Evolutionary conservation across 2,113 vertebrate genomes (phyloP).

Genomic region (Atractosteus spatula): DNA sequence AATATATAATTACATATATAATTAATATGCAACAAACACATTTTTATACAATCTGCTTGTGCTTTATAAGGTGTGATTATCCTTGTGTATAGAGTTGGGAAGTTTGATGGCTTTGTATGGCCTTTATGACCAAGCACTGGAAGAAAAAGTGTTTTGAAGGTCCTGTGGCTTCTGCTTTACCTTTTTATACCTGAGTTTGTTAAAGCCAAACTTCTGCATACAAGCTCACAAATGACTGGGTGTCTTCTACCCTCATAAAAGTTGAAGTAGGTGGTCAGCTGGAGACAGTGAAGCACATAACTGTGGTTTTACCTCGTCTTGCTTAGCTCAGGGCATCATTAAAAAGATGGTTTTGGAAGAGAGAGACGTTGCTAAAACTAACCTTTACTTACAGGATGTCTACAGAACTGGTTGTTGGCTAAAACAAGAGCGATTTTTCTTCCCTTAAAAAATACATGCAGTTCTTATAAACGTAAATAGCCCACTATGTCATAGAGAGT

Average conservation of each 20-base stretch:
- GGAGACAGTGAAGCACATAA: not conserved
- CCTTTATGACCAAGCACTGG: too few species aligned
- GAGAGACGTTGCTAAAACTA: not conserved
- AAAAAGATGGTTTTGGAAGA: not conserved
- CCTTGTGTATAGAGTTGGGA: too few species aligned
- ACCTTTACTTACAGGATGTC: too few species aligned
- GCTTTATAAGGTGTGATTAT: too few species aligned
- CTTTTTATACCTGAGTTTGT: not conserved
- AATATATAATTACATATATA: too few species aligned
- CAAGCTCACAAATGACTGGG: not conserved
- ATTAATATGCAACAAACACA: too few species aligned
- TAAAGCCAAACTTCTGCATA: not conserved
- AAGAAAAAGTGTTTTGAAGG: too few species aligned
- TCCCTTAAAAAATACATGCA: constrained; percentile 50
- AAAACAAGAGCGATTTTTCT: not conserved
- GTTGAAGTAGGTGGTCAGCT: not conserved
- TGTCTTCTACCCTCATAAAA: not conserved
- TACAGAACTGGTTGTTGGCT: not conserved
- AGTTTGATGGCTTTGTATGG: too few species aligned
- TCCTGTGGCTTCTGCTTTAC: not conserved
- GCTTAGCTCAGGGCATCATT: not conserved
- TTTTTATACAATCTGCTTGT: too few species aligned
- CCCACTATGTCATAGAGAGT: constrained; percentile 53
- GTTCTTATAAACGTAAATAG: constrained; percentile 54
- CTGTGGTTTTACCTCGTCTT: not conserved